Percentiles rank a stretch among this genome's conserved stretches.
phyloP scores from a whole-genome alignment of 35 echinoderm and acorn worm species.

The Apostichopus californicus region DNA sequence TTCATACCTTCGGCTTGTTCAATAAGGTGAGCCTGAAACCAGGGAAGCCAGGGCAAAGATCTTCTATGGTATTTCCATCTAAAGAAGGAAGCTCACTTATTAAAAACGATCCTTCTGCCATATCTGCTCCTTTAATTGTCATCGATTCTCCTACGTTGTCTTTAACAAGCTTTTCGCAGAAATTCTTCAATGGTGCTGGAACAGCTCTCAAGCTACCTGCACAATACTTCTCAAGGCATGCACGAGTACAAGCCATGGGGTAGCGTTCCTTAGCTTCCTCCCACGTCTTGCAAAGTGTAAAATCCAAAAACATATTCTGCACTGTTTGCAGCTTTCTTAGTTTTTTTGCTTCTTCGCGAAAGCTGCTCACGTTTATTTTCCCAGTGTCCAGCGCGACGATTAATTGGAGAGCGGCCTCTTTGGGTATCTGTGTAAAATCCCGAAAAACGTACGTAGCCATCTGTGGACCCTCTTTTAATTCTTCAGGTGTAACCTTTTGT shows the following conservation, averaged over 20 bases:
- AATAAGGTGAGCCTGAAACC: background rate
- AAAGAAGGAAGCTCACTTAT: background rate
- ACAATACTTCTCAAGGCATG: background rate
- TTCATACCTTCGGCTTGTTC: background rate
- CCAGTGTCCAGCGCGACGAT: background rate
- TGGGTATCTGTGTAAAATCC: background rate
- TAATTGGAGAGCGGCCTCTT: background rate
- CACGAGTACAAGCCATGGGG: background rate
- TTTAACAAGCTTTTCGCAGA: background rate
- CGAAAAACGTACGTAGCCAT: background rate
- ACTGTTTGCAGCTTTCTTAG: background rate
- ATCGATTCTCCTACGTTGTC: background rate
- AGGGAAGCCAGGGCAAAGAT: background rate
- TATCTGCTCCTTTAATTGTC: background rate
- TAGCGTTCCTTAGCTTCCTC: background rate
- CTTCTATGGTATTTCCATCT: background rate
- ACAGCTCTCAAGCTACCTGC: background rate
- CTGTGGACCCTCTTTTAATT: background rate
- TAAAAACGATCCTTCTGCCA: background rate
- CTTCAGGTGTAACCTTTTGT: background rate
- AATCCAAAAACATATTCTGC: background rate
- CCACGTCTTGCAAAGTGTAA: background rate
- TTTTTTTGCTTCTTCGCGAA: background rate
- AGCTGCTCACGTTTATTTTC: background rate
- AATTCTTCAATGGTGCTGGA: background rate